A percentile compares a stretch with the other conserved stretches of the same genome.
Conservation (phyloP, 2,797 vertebrate species). For the Anguilla marmorata region DNA sequence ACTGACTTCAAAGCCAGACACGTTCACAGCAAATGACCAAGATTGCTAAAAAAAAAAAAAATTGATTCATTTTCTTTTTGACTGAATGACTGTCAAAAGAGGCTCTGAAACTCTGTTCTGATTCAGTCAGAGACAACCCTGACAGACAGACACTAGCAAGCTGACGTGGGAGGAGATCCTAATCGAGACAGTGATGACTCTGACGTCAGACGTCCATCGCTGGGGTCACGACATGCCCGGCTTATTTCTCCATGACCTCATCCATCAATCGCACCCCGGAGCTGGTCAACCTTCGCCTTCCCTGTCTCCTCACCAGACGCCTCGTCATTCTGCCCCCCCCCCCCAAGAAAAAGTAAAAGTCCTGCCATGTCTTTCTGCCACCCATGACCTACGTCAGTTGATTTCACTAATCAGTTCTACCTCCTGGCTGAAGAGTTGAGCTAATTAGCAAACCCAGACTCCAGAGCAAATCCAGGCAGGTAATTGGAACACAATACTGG, state of each 20-base stretch:
- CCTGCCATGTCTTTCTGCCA: too few relatives aligned
- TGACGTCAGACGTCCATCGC: not conserved
- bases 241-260: not conserved
- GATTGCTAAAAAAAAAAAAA: not conserved
- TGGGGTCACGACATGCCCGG: not conserved
- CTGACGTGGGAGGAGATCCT: not conserved
- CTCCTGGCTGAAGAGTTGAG: too few relatives aligned
- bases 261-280: constrained; percentile 10
- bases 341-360: too few relatives aligned
- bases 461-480: too few relatives aligned
- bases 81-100: not conserved
- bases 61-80: not conserved
- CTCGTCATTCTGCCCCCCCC: too few relatives aligned
- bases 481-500: not conserved
- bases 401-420: too few relatives aligned
- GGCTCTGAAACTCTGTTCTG: not conserved
- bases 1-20: not conserved
- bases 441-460: too few relatives aligned
- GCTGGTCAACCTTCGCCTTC: not conserved
- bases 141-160: not conserved
- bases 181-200: not conserved
- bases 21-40: not conserved
- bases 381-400: too few relatives aligned
- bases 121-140: not conserved
- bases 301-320: not conserved